Evolutionary conservation across 2,797 vertebrate genomes (phyloP).

Genomic region (Sebastes glaucus): DNA sequence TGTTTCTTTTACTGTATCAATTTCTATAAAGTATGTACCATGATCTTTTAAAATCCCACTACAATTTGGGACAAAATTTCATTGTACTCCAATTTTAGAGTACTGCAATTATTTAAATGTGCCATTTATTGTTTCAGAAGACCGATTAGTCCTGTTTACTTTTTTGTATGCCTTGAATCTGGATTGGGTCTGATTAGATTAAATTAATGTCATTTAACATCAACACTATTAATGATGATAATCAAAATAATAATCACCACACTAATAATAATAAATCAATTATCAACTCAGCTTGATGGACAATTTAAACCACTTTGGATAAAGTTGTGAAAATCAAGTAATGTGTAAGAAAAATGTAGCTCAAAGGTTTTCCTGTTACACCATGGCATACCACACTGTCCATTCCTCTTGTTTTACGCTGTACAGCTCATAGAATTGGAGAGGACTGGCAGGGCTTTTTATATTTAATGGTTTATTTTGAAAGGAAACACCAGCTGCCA

Average conservation of each 20-base stretch:
- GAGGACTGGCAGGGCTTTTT: background rate
- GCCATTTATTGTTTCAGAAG: background rate
- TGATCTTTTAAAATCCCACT: background rate
- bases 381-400: background rate
- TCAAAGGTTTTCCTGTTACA: background rate
- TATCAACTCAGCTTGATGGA: background rate
- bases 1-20: background rate
- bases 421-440: background rate
- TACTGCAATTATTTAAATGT: background rate
- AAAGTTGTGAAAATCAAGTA: background rate
- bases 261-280: constrained; percentile 30
- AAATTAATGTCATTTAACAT: constrained; percentile 43
- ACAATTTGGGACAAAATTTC: background rate
- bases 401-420: background rate
- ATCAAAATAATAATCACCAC: constrained; percentile 8
- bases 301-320: background rate
- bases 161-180: constrained; percentile 29
- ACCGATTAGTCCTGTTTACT: background rate
- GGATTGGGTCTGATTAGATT: constrained; percentile 59
- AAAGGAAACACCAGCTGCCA: constrained; percentile 21
- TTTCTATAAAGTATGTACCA: background rate
- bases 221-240: constrained; percentile 31
- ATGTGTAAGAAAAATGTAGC: background rate
- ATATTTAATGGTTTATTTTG: constrained; percentile 1
- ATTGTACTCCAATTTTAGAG: background rate